Conservation (phyloP, 2,888 invertebrate genomes). For the Resseliella maxima region DNA sequence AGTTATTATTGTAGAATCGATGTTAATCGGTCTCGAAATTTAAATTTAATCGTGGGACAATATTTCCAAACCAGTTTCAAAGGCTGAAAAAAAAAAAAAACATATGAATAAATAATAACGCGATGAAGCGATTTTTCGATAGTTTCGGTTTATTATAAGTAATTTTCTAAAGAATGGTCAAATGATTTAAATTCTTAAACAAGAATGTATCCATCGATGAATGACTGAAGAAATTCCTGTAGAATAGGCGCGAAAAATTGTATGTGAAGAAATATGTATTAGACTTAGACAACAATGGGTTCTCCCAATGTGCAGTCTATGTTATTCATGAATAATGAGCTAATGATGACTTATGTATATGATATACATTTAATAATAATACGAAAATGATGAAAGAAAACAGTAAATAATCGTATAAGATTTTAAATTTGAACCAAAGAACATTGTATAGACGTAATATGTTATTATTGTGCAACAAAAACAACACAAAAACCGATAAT, state of each 20-base stretch:
- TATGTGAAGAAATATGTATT: no score
- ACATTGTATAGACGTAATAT: conserved; percentile 18
- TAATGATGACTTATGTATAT: conserved; percentile 45
- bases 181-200: neutral
- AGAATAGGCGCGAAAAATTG: no score
- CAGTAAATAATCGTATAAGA: neutral
- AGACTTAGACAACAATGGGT: neutral
- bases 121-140: no score
- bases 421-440: neutral
- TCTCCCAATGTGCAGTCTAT: neutral
- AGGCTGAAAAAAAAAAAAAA: no score
- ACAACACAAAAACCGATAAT: conserved; percentile 24
- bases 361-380: conserved; percentile 13
- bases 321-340: conserved; percentile 29
- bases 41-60: no score
- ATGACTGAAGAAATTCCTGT: no score
- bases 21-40: no score
- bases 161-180: neutral
- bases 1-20: no score
- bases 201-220: neutral
- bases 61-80: no score
- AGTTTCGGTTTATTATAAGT: no score
- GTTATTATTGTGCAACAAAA: conserved; percentile 37
- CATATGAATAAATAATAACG: no score
- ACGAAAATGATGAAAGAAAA: neutral